phyloP scores from a whole-genome alignment of 2,888 invertebrate genomes.

The Tetragnatha montana region DNA sequence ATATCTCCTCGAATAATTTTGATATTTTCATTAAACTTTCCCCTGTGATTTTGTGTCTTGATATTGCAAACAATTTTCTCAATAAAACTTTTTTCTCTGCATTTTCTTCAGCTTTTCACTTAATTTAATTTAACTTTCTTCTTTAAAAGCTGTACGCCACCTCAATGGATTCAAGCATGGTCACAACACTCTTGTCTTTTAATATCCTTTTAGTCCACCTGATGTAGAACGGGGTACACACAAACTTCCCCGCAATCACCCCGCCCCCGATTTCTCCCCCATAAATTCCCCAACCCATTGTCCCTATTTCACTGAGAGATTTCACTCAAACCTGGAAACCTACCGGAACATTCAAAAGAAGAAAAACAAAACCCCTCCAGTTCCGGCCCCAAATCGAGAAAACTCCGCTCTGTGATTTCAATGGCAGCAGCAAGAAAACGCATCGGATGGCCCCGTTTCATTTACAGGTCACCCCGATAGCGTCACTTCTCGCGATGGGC shows the following conservation, averaged over 20 bases:
- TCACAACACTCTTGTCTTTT: no score
- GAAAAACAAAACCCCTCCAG: background rate
- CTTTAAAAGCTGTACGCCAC: no score
- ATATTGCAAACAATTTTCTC: no score
- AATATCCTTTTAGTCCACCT: no score
- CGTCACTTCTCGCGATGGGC: conserved; percentile 45
- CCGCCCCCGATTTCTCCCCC: background rate
- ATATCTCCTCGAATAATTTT: no score
- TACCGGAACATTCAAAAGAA: conserved; percentile 11
- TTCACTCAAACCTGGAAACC: background rate
- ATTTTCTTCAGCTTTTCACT: no score
- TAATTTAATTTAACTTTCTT: no score
- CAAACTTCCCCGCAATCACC: background rate
- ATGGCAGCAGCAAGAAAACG: conserved; percentile 49
- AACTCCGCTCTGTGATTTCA: conserved; percentile 34
- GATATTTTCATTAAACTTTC: no score
- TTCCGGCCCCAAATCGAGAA: conserved; percentile 24
- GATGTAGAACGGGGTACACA: no score
- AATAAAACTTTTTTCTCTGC: no score
- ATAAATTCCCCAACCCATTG: background rate
- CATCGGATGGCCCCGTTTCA: conserved; percentile 35
- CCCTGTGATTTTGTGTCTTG: no score
- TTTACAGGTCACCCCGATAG: conserved; percentile 53
- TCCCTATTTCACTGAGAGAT: background rate
- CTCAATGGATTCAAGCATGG: no score